Evolutionary conservation across 2,888 invertebrate species (phyloP), one percentile per base, ranked within the genome.

Genomic region (Mesoligia furuncula): DNA sequence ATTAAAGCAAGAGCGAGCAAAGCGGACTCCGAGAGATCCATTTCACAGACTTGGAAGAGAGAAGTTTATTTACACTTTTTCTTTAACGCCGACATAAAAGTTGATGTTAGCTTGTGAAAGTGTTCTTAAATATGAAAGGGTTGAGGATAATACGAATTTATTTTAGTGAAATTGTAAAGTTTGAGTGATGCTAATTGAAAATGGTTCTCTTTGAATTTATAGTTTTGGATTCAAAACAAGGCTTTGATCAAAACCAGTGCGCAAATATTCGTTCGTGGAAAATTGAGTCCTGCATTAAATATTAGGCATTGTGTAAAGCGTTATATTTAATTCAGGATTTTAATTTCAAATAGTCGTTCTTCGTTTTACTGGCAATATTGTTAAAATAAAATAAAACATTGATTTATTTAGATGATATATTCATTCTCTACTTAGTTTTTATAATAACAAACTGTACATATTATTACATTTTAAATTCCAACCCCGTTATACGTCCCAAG

Each of bases 1-100:
- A 91, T 91, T 89, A 89, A 88, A 86, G 85, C 84, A 81, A 87
- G 85, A 85, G 86, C 78, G 74, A 77, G 84, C 79, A 83, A 83
- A 87, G 76, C 84, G 81, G 66, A 76, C 75, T 85, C 83, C 79
- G 78, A 80, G 83, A 86, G 84, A 87, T 86, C 79, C 85, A 87
- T 89, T 87, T 85, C 78, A 81, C 77, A 79, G 79, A 81, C 74
- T 73, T 75, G 77, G 75, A 61, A 61, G 27, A 61, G 59, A 61
- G 27, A 87, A 86, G 83, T 86, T 78, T 85, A 83, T 86, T 85
- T 86, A 83, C 84, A 83, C 83, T 84, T 89, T 89, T 89, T 84
- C 80, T 87, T 89, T 85, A 84, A 83, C 84, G 69, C 80, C 66
- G 75, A 73, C 81, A 85, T 89, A 85, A 85, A 81, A 80, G 75